Percentiles rank a stretch among this genome's conserved stretches.
These are phyloP conservation scores for Meleagris gallopavo DNA, from an alignment of 2,113 vertebrate genomes.

Conservation along the genomic window DNA sequence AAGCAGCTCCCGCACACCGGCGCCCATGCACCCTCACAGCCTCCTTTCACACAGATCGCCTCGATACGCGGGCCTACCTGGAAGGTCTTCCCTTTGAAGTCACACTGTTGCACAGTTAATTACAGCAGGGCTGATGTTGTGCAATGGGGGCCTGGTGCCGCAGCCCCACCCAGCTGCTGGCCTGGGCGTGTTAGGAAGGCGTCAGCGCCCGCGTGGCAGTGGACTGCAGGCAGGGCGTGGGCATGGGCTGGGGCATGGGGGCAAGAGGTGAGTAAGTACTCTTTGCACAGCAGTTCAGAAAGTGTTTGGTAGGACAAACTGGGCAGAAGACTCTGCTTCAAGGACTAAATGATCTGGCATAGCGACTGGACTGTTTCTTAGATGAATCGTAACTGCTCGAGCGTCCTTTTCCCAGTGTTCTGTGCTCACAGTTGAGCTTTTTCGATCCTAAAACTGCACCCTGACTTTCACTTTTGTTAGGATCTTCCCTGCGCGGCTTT, in stretches of 20 bases:
- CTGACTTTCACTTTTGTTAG: not conserved
- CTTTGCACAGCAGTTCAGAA: not conserved
- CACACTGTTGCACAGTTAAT: not conserved
- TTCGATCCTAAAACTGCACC: not conserved
- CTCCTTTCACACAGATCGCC: not conserved
- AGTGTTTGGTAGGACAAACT: not conserved
- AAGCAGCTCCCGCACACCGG: not conserved
- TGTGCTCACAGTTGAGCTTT: not conserved
- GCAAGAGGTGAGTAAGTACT: not conserved
- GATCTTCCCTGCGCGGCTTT: not conserved
- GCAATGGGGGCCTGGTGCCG: not conserved
- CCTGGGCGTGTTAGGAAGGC: not conserved
- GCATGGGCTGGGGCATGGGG: rapidly evolving
- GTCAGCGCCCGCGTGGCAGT: not conserved
- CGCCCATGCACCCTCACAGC: rapidly evolving
- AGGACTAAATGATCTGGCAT: rapidly evolving
- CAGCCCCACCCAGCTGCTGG: not conserved
- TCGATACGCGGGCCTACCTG: not conserved
- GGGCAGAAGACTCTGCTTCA: not conserved
- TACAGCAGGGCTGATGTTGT: not conserved
- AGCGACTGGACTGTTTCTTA: not conserved
- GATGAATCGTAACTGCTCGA: not conserved
- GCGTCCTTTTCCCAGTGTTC: not conserved
- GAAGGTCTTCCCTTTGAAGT: not conserved
- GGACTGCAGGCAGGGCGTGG: not conserved